These are phyloP conservation scores for Napeogenes inachia DNA, from an alignment of 2,888 invertebrate species.

Conservation along the genomic window DNA sequence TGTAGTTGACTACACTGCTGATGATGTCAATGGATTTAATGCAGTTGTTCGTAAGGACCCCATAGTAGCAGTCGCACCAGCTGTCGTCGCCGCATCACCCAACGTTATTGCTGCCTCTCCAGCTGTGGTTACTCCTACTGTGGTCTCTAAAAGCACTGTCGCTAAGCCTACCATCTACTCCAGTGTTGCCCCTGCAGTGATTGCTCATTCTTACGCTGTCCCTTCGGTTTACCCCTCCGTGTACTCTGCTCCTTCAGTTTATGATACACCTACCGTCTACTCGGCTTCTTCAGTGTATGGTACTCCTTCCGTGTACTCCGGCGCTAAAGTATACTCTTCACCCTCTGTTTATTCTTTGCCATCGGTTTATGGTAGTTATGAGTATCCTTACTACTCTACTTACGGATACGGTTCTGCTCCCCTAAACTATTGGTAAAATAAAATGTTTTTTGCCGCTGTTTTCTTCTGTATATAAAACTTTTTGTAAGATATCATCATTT, in stretches of 20 bases:
- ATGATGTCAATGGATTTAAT: conserved; percentile 60
- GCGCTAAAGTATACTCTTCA: neutral
- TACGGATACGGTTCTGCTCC: neutral
- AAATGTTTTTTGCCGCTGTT: neutral
- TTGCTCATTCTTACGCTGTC: conserved; percentile 29
- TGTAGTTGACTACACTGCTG: conserved; percentile 61
- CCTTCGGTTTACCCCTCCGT: conserved; percentile 24
- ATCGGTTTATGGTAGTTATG: neutral
- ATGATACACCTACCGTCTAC: conserved; percentile 26
- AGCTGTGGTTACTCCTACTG: conserved; percentile 33
- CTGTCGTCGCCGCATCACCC: conserved; percentile 26
- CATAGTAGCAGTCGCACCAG: conserved; percentile 23
- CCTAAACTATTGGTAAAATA: neutral
- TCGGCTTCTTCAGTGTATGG: too few relatives aligned
- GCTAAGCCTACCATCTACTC: conserved; percentile 33
- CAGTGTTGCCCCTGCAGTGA: conserved; percentile 34
- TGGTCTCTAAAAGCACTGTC: conserved; percentile 31
- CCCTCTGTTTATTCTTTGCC: conserved; percentile 20
- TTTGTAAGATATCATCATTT: too few relatives aligned
- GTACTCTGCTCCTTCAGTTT: conserved; percentile 32
- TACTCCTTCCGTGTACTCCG: conserved; percentile 26
- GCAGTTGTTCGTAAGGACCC: conserved; percentile 58
- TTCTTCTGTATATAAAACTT: too few relatives aligned
- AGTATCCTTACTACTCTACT: conserved; percentile 8
- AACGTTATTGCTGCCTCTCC: conserved; percentile 18